Evolutionary conservation across 2,888 invertebrate genomes (phyloP), one percentile per base, ranked within the genome.

Genomic region (Kuschelorhynchus macadamiae): DNA sequence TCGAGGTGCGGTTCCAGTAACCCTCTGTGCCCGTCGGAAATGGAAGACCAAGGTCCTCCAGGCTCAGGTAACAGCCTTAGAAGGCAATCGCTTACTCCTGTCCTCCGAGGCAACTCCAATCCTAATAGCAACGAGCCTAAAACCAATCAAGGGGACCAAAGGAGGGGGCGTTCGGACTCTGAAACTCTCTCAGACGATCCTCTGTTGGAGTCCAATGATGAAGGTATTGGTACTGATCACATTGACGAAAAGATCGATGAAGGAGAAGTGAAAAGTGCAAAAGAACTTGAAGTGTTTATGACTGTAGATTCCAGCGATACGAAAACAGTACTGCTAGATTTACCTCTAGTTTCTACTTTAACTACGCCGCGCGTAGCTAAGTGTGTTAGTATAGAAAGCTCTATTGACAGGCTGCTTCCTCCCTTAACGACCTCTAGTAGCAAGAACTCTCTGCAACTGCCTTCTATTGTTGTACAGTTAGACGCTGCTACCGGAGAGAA

Each of bases 1-100:
- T 93, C 93, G 0, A 85, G 93, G 69, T 93, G 93, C 79, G 92
- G 92, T 4, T 93, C 93, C 0, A 92, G 90, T 77, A 93, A 93
- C 81, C 93, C 93, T 0, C 81, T 93, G 1, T 92, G 91, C 79
- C 90, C 91, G 1, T 89, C 90, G 9, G 91, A 92, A 84, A 89
- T 90, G 87, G 92, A 92, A 76, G 92, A 92, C 75, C 89, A 89
- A 1, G 90, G 90, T 1, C 87, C 89, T 46, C 87, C 88, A 46
- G 89, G 88, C 18, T 76, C 79, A 12, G 78, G 79, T 12, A 47
- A 57, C 32, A 74, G 74, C 44, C 68, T 81, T 71, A 76, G 87
- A 32, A 85, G 90, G 77, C 87, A 89, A 67, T 87, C 90, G 36
- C 21, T 74, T 14, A 74, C 75, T 8, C 89, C 90, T 0, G 82